Percentiles rank a stretch among this genome's conserved stretches.
These are phyloP conservation scores for Zootermopsis nevadensis DNA, from an alignment of 2,888 invertebrate genomes.

Conservation along the genomic window DNA sequence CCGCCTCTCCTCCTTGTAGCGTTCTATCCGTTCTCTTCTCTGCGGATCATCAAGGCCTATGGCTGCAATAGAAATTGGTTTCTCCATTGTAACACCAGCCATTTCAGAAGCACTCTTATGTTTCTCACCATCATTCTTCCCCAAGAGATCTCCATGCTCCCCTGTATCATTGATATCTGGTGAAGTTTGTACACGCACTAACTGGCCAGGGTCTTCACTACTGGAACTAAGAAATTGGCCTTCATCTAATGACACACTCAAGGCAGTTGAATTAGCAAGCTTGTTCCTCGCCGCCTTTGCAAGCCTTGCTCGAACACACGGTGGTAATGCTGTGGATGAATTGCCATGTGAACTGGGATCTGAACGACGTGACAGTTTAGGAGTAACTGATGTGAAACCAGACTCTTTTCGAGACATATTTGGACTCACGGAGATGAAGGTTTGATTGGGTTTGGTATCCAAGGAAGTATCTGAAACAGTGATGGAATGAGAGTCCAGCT, in stretches of 20 bases:
- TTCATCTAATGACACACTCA: slow-evolving; percentile 72
- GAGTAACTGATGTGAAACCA: not conserved
- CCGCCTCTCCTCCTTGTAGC: slow-evolving; percentile 91
- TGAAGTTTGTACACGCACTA: slow-evolving; percentile 56
- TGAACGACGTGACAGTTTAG: slow-evolving; percentile 35
- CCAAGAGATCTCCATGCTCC: slow-evolving; percentile 17
- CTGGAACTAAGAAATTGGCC: slow-evolving; percentile 68
- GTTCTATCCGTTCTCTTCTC: slow-evolving; percentile 86
- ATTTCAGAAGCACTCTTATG: not conserved
- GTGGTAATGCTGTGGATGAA: slow-evolving; percentile 62
- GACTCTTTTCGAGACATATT: not conserved
- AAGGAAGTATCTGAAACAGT: not conserved
- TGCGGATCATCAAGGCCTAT: slow-evolving; percentile 66
- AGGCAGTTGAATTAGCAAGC: slow-evolving; percentile 39
- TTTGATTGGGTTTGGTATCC: not conserved
- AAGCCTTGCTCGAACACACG: slow-evolving; percentile 72
- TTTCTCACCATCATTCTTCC: not conserved
- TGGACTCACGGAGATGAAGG: not conserved
- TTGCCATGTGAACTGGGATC: slow-evolving; percentile 41
- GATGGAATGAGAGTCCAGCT: not conserved
- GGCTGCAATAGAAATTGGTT: slow-evolving; percentile 40
- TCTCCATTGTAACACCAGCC: slow-evolving; percentile 54
- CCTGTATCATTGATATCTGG: slow-evolving; percentile 54
- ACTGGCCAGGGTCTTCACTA: slow-evolving; percentile 49
- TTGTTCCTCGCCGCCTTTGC: slow-evolving; percentile 68